Conservation (phyloP, 2,113 vertebrate species). For the Buteo buteo region DNA sequence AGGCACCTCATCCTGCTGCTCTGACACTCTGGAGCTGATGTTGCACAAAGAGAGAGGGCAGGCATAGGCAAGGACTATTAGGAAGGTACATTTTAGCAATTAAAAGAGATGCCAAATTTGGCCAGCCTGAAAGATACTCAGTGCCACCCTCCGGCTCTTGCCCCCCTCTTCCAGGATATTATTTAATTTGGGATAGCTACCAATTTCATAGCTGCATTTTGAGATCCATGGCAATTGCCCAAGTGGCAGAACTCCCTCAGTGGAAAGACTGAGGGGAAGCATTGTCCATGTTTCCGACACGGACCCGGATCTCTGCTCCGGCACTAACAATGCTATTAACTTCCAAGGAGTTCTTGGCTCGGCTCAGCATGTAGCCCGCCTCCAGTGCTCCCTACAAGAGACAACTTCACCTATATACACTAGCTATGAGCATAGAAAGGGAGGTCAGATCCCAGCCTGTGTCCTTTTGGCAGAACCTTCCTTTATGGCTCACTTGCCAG, state of each 20-base stretch:
- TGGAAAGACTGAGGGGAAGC: neutral
- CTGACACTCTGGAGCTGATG: neutral
- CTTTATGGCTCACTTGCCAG: conserved; percentile 13
- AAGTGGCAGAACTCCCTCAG: neutral
- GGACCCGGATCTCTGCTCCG: neutral
- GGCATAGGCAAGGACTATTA: neutral
- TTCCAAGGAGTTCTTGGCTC: neutral
- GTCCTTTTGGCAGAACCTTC: neutral
- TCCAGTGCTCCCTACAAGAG: neutral
- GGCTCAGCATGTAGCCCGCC: neutral
- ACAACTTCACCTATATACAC: neutral
- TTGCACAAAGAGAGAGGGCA: neutral
- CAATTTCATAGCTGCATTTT: neutral
- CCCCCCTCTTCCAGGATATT: neutral
- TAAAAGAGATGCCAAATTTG: neutral
- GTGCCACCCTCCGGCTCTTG: neutral
- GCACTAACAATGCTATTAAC: neutral
- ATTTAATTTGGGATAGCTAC: neutral
- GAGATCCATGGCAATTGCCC: neutral
- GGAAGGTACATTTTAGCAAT: neutral
- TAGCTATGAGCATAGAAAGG: neutral
- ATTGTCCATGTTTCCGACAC: accelerated
- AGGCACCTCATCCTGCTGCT: neutral
- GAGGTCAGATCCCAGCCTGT: conserved; percentile 12
- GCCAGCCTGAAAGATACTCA: neutral